Evolutionary conservation across 2,113 vertebrate species (phyloP).

Genomic region (Balaenoptera acutorostrata): DNA sequence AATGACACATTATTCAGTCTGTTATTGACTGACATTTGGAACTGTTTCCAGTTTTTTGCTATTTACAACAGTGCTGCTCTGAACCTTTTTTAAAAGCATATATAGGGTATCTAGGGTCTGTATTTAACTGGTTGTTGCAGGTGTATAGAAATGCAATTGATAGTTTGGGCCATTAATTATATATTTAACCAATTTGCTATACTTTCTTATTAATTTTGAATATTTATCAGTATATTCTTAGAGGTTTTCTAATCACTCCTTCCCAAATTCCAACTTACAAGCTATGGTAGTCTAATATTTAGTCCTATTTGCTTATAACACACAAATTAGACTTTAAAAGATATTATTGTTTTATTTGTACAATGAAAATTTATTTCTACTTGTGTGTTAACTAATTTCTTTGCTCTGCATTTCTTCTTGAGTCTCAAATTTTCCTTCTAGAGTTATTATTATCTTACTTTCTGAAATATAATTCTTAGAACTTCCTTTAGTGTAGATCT

Average conservation of each 20-base stretch:
- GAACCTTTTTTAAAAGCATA: neutral
- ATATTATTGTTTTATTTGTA: neutral
- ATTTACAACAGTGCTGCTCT: neutral
- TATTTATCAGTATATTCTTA: neutral
- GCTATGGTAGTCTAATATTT: neutral
- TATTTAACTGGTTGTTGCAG: neutral
- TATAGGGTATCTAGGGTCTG: neutral
- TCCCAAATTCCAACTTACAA: neutral
- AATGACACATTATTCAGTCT: neutral
- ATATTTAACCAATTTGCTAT: neutral
- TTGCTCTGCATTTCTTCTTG: neutral
- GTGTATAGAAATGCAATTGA: neutral
- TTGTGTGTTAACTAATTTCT: neutral
- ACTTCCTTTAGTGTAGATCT: neutral
- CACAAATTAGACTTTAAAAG: neutral
- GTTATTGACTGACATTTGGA: neutral
- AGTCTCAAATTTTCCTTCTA: neutral
- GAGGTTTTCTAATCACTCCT: neutral
- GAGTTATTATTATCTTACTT: neutral
- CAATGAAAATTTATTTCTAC: neutral
- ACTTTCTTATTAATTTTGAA: neutral
- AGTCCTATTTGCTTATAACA: neutral
- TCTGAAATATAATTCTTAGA: neutral
- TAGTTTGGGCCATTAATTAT: neutral
- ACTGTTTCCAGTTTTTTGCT: neutral